These are phyloP conservation scores for Lithobates pipiens DNA, from an alignment of 2,797 vertebrate genomes.

Conservation along the genomic window DNA sequence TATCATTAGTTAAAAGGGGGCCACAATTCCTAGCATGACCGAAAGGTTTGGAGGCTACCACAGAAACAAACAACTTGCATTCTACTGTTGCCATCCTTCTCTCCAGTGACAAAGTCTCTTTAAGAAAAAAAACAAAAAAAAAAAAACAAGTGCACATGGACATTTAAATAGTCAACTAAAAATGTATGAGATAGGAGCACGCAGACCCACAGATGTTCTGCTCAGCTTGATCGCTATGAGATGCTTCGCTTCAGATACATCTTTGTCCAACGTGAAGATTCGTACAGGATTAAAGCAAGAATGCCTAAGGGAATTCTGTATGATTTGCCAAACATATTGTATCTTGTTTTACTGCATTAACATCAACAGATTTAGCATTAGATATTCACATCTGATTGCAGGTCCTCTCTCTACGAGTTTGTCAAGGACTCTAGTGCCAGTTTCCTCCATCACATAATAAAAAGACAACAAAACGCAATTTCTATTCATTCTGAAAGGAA, in stretches of 20 bases:
- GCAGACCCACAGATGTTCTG: constrained; percentile 20
- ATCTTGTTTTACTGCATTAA: constrained; percentile 30
- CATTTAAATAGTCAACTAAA: not conserved
- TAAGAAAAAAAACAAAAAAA: no score
- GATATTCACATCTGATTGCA: constrained; percentile 26
- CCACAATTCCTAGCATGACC: no score
- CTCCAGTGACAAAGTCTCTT: no score
- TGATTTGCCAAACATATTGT: constrained; percentile 1
- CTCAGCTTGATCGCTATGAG: constrained; percentile 12
- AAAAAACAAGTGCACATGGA: not conserved
- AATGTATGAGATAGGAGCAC: not conserved
- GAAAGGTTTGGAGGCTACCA: no score
- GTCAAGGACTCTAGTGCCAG: not conserved
- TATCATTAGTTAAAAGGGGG: no score
- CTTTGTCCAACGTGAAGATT: constrained; percentile 27
- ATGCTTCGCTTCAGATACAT: constrained; percentile 19
- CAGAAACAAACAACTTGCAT: no score
- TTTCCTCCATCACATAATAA: not conserved
- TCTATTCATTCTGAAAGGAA: not conserved
- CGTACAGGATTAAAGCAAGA: constrained; percentile 5
- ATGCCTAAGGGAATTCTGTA: constrained; percentile 9
- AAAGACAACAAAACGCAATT: constrained; percentile 3
- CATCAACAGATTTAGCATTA: constrained; percentile 20
- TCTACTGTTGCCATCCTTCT: no score
- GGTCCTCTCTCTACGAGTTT: not conserved